Conservation (phyloP, 2,113 vertebrate species). For the Trichomycterus rosablanca region DNA sequence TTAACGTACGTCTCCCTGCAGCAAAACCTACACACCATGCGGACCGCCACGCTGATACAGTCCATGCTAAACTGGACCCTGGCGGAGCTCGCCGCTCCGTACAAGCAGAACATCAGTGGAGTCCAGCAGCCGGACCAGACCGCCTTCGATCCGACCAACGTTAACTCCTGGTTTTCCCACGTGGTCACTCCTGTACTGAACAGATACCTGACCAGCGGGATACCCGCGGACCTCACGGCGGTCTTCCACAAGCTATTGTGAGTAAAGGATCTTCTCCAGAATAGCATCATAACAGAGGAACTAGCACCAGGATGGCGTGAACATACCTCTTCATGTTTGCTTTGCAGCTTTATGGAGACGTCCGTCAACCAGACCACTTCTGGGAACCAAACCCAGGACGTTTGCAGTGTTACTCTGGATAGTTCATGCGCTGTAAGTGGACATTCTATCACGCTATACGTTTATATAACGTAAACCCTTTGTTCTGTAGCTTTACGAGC, state of each 20-base stretch:
- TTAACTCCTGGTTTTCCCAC: conserved; percentile 62
- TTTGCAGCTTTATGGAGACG: conserved; percentile 7
- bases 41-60: conserved; percentile 58
- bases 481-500: too few relatives aligned
- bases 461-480: too few relatives aligned
- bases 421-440: conserved; percentile 35
- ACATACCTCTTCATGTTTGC: not conserved
- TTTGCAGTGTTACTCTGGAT: conserved; percentile 33
- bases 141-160: conserved; percentile 48
- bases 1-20: conserved; percentile 30
- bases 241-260: conserved; percentile 66
- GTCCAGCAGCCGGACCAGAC: not conserved
- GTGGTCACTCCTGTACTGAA: conserved; percentile 58
- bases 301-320: too few relatives aligned
- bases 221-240: conserved; percentile 48
- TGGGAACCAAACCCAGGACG: conserved; percentile 19
- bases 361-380: not conserved
- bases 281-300: too few relatives aligned
- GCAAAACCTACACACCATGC: conserved; percentile 54
- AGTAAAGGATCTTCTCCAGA: conserved; percentile 33
- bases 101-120: conserved; percentile 15
- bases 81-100: conserved; percentile 58
- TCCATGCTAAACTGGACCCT: conserved; percentile 66
- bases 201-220: conserved; percentile 44
- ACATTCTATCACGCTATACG: too few relatives aligned